Evolutionary conservation across 2,888 invertebrate species (phyloP).

Genomic region (Nowickia ferox): DNA sequence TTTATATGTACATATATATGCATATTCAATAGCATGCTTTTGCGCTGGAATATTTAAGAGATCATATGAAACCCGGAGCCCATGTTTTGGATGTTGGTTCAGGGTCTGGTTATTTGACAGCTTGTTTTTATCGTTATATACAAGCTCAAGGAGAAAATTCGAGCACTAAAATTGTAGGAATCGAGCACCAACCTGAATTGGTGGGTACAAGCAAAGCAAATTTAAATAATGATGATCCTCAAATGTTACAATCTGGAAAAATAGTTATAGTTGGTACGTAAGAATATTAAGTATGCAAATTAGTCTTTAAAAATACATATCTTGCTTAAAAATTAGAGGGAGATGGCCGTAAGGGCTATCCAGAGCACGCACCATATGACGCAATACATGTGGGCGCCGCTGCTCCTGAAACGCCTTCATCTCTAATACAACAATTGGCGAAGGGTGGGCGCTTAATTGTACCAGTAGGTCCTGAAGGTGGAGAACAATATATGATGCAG

Average conservation of each 20-base stretch:
- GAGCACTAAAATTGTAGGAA: slow-evolving; percentile 89
- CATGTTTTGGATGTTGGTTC: slow-evolving; percentile 96
- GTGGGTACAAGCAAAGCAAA: slow-evolving; percentile 90
- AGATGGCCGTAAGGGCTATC: slow-evolving; percentile 93
- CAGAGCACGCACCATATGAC: slow-evolving; percentile 91
- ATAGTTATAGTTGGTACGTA: slow-evolving; percentile 88
- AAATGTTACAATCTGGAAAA: slow-evolving; percentile 87
- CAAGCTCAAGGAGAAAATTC: slow-evolving; percentile 83
- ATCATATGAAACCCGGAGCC: slow-evolving; percentile 90
- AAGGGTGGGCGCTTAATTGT: slow-evolving; percentile 93
- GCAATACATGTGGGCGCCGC: slow-evolving; percentile 98
- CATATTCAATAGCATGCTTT: slow-evolving; percentile 90
- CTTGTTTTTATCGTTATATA: slow-evolving; percentile 94
- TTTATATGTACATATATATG: neutral
- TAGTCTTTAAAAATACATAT: neutral
- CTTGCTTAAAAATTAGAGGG: slow-evolving; percentile 85
- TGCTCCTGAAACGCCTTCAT: slow-evolving; percentile 89
- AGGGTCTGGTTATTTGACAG: slow-evolving; percentile 96
- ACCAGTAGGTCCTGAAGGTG: slow-evolving; percentile 94
- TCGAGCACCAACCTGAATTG: slow-evolving; percentile 95
- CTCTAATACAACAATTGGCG: slow-evolving; percentile 85
- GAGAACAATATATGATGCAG: slow-evolving; percentile 93
- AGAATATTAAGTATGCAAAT: neutral
- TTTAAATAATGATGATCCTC: slow-evolving; percentile 89
- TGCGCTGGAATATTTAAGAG: slow-evolving; percentile 92